A percentile compares a stretch with the other conserved stretches of the same genome.
phyloP scores from a whole-genome alignment of 2,888 invertebrate species.

The Diachrysia chrysitis region DNA sequence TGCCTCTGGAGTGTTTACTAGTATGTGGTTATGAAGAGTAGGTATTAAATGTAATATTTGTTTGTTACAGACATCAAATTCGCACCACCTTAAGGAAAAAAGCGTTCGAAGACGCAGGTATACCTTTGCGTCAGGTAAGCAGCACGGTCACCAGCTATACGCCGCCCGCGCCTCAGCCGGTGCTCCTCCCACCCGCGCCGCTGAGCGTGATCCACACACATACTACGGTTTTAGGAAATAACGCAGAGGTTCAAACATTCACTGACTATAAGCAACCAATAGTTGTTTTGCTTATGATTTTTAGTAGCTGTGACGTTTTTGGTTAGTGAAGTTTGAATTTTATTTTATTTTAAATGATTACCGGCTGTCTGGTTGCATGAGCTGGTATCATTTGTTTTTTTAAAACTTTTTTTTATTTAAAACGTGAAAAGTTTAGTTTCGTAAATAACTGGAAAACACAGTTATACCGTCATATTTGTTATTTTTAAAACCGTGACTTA shows the following conservation, averaged over 20 bases:
- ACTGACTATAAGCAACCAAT: slow-evolving; percentile 73
- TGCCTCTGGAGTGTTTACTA: no score
- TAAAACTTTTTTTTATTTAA: background rate
- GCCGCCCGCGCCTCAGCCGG: slow-evolving; percentile 75
- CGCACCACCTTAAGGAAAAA: slow-evolving; percentile 95
- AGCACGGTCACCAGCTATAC: slow-evolving; percentile 82
- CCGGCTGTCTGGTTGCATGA: slow-evolving; percentile 47
- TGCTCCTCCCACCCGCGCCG: slow-evolving; percentile 61
- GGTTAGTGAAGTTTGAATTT: slow-evolving; percentile 56
- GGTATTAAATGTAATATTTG: background rate
- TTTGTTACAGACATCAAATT: slow-evolving; percentile 94
- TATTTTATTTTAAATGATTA: slow-evolving; percentile 21
- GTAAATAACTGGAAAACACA: no score
- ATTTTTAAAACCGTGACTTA: background rate
- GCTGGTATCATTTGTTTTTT: slow-evolving; percentile 10
- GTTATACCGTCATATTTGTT: background rate
- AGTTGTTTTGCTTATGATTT: slow-evolving; percentile 50
- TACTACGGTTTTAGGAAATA: slow-evolving; percentile 84
- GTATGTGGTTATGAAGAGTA: background rate
- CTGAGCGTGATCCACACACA: slow-evolving; percentile 78
- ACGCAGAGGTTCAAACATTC: slow-evolving; percentile 88
- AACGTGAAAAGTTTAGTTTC: background rate
- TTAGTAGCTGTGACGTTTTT: slow-evolving; percentile 68
- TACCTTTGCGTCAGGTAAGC: slow-evolving; percentile 92
- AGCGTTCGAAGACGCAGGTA: slow-evolving; percentile 95